Evolutionary conservation across 2,888 invertebrate genomes (phyloP).

Genomic region (Ferrisia virgata): DNA sequence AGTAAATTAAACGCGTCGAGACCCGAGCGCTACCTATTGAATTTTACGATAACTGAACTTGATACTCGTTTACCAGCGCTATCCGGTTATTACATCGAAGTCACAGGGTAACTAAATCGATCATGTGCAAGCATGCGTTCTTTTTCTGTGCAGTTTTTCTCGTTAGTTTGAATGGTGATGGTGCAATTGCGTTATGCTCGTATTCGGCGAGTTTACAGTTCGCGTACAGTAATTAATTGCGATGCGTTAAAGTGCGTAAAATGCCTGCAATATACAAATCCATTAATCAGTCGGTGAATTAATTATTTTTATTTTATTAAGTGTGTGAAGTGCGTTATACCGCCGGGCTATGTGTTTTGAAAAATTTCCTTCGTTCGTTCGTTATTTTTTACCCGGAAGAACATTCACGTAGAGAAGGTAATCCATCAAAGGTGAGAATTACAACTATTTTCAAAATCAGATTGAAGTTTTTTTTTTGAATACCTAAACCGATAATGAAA

Average conservation of each 20-base stretch:
- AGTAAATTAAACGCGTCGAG: neutral
- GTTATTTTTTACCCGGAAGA: neutral
- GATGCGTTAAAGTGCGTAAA: neutral
- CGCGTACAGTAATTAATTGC: neutral
- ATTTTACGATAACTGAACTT: too few relatives aligned
- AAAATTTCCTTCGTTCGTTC: neutral
- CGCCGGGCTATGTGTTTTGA: neutral
- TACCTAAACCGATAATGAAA: too few relatives aligned
- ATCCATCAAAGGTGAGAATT: neutral
- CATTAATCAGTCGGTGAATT: neutral
- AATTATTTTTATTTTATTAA: neutral
- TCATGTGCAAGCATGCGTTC: slow-evolving; percentile 25
- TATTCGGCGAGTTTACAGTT: neutral
- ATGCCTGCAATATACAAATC: neutral
- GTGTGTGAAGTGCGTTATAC: neutral
- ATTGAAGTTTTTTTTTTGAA: too few relatives aligned
- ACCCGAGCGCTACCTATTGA: neutral
- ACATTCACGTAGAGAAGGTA: neutral
- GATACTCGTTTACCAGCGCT: neutral
- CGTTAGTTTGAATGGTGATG: neutral
- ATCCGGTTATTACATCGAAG: neutral
- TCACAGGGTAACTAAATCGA: neutral
- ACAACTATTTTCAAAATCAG: too few relatives aligned
- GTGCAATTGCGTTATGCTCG: neutral
- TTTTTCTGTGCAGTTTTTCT: slow-evolving; percentile 1